Base-by-base conservation (phyloP, 2,888 invertebrate genomes). In the Poecilobothrus nobilitatus region DNA sequence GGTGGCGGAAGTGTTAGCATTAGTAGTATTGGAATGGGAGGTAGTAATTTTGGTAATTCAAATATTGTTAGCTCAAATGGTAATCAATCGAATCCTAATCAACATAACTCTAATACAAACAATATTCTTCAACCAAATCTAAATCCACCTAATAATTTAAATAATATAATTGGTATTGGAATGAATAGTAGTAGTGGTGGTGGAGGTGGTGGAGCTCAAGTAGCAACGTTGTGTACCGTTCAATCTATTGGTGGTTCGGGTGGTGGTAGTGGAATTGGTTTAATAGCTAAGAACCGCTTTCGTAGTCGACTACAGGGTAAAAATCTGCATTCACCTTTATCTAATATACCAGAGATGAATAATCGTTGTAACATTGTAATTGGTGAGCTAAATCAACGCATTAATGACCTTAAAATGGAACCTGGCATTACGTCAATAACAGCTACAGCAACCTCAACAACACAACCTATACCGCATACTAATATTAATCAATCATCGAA, bases 381-480 rank as follows among this genome's bases (percentile, higher is more conserved):
- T 33, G 86, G 86, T 0, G 90, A 91, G 74, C 79, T 91, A 22
- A 90, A 90, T 74, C 84, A 87, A 71, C 83, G 89, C 67, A 90
- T 91, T 72, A 89, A 87, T 0, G 89, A 91, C 78, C 81, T 91
- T 69, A 89, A 89, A 78, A 88, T 91, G 86, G 89, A 89, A 73
- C 83, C 85, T 3, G 82, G 82, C 0, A 78, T 77, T 71, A 69
- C 68, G 8, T 69, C 70, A 1, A 65, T 37, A 37, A 68, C 69
- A 4, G 67, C 67, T n/a, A 20, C 67, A 33, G 70, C 71, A 9
- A 66, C 67, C 22, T 9, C 70, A 15, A 68, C 70, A 15, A 63
- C 66, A 20, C 65, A 37, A 20, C 9, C 61, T 8, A n/a, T 27
- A 76, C 79, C 34, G 80, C 65, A 65, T n/a, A 53, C 15, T 53